phyloP scores from a whole-genome alignment of 2,888 invertebrate species.

The Chrysina gloriosa region DNA sequence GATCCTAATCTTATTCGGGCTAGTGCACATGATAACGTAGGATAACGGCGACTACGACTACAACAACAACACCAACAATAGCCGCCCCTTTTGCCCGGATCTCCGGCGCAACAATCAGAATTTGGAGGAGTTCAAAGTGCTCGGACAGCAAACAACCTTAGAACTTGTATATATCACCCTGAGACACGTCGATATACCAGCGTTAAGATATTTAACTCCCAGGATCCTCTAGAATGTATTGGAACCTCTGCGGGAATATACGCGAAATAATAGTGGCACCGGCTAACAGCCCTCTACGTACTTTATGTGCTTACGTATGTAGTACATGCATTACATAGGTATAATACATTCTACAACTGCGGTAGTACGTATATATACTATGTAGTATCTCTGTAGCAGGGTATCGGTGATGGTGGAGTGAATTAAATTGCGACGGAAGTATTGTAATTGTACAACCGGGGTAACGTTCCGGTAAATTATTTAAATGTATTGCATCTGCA shows the following conservation, averaged over 20 bases:
- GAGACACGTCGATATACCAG: conserved; percentile 18
- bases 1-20: conserved; percentile 18
- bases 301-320: not conserved
- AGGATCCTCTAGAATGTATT: not conserved
- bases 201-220: conserved; percentile 17
- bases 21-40: conserved; percentile 19
- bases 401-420: not conserved
- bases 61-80: conserved; percentile 7
- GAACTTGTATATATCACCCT: conserved; percentile 27
- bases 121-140: conserved; percentile 29
- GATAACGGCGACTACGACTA: not conserved
- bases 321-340: not conserved
- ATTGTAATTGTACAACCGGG: conserved; percentile 2
- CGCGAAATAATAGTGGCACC: not conserved
- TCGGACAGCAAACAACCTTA: conserved; percentile 31
- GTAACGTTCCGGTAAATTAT: conserved; percentile 11
- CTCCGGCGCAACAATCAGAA: conserved; percentile 14
- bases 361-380: too few relatives aligned
- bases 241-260: conserved; percentile 15
- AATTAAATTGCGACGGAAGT: conserved; percentile 4
- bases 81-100: not conserved
- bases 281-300: not conserved
- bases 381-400: too few relatives aligned
- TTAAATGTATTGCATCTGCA: not conserved
- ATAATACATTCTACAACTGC: too few relatives aligned